Percentiles rank a stretch among this genome's conserved stretches.
These are phyloP conservation scores for Campoplex capitator DNA, from an alignment of 2,888 invertebrate species.

Conservation along the genomic window DNA sequence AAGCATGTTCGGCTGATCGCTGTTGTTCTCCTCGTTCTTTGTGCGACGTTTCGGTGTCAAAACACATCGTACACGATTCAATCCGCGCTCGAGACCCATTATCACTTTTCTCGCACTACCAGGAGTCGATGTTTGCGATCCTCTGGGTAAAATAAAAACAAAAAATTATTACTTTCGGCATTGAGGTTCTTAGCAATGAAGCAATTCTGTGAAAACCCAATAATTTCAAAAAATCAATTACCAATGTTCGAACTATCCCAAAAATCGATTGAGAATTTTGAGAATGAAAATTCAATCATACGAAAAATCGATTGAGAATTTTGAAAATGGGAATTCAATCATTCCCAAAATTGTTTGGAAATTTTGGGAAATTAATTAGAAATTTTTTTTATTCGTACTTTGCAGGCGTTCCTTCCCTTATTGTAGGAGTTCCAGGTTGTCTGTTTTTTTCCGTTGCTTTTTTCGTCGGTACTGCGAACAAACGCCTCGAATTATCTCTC, in stretches of 20 bases:
- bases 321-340: too few relatives aligned
- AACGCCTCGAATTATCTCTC: not conserved
- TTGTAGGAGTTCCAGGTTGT: conserved; percentile 74
- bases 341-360: too few relatives aligned
- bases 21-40: conserved; percentile 80
- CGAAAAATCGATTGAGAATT: too few relatives aligned
- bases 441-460: conserved; percentile 73
- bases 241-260: too few relatives aligned
- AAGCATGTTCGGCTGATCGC: conserved; percentile 84
- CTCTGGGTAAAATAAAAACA: conserved; percentile 67
- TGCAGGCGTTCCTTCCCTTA: conserved; percentile 42
- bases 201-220: not conserved
- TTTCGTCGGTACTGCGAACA: conserved; percentile 77
- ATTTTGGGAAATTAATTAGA: not conserved
- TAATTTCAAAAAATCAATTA: not conserved
- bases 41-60: conserved; percentile 88
- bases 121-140: conserved; percentile 81
- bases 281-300: too few relatives aligned
- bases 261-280: too few relatives aligned
- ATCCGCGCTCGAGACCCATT: conserved; percentile 89
- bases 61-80: conserved; percentile 89
- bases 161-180: too few relatives aligned
- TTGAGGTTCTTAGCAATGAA: too few relatives aligned
- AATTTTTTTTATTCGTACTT: conserved; percentile 26
- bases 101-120: conserved; percentile 87